Conservation (phyloP, 2,797 vertebrate species). For the Avahi laniger region DNA sequence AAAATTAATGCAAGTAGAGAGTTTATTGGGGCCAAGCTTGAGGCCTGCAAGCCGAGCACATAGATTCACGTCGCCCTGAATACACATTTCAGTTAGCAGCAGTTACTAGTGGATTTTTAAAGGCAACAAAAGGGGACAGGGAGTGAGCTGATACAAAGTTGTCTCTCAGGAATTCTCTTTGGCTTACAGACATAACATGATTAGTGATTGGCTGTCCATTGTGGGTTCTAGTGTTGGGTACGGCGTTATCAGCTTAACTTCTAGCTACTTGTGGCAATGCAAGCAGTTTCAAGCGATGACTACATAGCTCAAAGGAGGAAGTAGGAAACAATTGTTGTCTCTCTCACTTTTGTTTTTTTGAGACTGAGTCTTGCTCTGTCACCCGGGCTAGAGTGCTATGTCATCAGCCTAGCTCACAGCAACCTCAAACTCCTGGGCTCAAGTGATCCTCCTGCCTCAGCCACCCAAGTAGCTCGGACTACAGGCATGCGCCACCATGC, state of each 20-base stretch:
- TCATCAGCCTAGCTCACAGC: too few species aligned
- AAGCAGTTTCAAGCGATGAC: background rate
- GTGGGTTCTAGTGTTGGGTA: background rate
- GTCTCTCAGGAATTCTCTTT: background rate
- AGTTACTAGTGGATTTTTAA: background rate
- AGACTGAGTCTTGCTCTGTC: too few species aligned
- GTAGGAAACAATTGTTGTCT: background rate
- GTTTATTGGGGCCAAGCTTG: background rate
- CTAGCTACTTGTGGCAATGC: background rate
- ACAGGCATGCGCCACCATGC: rapidly evolving
- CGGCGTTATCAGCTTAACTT: background rate
- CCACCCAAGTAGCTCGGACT: too few species aligned
- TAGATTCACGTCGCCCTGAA: background rate
- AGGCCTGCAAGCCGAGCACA: background rate
- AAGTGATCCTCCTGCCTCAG: too few species aligned
- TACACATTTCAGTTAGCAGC: background rate
- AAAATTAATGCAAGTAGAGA: background rate
- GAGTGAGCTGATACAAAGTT: background rate
- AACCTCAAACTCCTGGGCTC: too few species aligned
- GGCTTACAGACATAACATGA: background rate
- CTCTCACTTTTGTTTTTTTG: background rate
- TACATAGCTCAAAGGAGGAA: background rate
- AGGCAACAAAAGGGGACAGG: background rate
- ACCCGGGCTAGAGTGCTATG: too few species aligned
- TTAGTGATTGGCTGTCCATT: background rate